Base-by-base conservation (phyloP, 2,888 invertebrate species). In the Xestia xanthographa region DNA sequence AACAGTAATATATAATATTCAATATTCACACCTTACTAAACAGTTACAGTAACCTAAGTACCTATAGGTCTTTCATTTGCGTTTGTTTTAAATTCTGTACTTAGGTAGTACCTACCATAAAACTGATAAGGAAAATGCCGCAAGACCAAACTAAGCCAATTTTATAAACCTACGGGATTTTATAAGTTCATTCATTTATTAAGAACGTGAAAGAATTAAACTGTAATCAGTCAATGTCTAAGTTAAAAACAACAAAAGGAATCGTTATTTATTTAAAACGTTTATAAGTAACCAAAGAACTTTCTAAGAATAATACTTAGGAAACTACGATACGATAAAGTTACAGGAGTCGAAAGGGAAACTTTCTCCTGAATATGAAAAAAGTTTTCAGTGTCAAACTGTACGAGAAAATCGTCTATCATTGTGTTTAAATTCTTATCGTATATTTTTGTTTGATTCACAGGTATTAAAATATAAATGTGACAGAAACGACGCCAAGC, bases 371-470 rank as follows among this genome's bases (percentile, higher is more conserved):
- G 65, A 70, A 84, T 75, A 86, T 74, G 60, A 81, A 74, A 75
- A 80, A 86, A 81, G 56, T 86, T 86, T 73, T 34, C 20, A n/a
- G 20, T 45, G 43, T 62, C 69, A 66, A 77, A 86, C 68, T 56
- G 9, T 53, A 38, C 29, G 41, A 69, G 56, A 69, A 62, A 66
- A 69, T 66, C 26, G 68, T 53, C 38, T 29, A 48, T 67, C 41
- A 66, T 65, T 69, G 34, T 60, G 34, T 67, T 34, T 0, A n/a
- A 68, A 56, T 74, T 66, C 6, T 66, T 41, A 58, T 38, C 41
- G 6, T 38, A 45, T 38, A 45, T n/a, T 50, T 56, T 67, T 43
- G 9, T 60, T 38, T 58, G 0, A 26, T 26, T 56, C 29, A 62
- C 22, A 62, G 0, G 5, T 38, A 62, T 29, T 20, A 0, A 60